Conservation (phyloP, 2,797 vertebrate genomes). For the Luscinia megarhynchos region DNA sequence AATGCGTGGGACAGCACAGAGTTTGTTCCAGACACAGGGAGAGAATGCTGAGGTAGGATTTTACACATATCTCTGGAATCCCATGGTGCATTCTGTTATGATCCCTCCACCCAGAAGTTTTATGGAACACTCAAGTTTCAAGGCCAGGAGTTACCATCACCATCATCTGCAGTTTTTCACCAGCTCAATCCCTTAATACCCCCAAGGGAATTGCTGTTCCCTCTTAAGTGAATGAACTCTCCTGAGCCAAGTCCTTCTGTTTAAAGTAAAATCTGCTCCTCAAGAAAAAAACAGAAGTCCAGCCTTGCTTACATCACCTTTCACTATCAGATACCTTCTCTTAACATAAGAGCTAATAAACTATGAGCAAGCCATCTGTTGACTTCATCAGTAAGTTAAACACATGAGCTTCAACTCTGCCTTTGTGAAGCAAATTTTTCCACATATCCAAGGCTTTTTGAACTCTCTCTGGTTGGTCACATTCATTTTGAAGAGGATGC, state of each 20-base stretch:
- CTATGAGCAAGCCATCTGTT: neutral
- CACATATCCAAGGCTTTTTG: neutral
- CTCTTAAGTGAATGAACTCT: neutral
- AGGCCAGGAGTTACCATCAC: neutral
- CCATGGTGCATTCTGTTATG: neutral
- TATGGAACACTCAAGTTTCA: slow-evolving; percentile 16
- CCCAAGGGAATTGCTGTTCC: neutral
- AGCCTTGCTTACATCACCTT: slow-evolving; percentile 38
- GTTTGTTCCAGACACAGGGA: neutral
- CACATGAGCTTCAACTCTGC: neutral
- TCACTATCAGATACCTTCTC: slow-evolving; percentile 28
- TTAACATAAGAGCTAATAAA: slow-evolving; percentile 39
- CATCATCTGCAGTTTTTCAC: slow-evolving; percentile 23
- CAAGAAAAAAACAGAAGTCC: neutral
- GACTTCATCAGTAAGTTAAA: slow-evolving; percentile 11
- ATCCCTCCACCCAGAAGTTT: slow-evolving; percentile 33
- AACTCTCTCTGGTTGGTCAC: neutral
- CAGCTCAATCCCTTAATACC: neutral
- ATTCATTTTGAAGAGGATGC: neutral
- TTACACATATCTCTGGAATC: neutral
- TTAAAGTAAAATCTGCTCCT: slow-evolving; percentile 15
- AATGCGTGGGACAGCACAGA: neutral
- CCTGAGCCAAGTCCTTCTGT: slow-evolving; percentile 1
- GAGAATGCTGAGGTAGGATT: slow-evolving; percentile 20
- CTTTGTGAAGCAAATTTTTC: slow-evolving; percentile 30